phyloP scores from a whole-genome alignment of 2,888 invertebrate species.

The Criorhina ranunculi region DNA sequence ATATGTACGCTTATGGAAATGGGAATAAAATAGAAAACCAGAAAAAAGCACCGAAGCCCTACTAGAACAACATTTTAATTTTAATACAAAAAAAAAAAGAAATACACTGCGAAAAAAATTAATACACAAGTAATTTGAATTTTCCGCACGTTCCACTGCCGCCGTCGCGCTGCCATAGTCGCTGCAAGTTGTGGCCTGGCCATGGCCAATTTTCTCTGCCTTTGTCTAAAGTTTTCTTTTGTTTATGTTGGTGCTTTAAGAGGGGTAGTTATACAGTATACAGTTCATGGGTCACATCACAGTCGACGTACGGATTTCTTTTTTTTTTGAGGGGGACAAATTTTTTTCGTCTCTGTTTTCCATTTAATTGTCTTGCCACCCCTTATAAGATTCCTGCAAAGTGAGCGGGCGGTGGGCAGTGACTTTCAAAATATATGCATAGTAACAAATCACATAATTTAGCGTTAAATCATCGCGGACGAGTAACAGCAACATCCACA shows the following conservation, averaged over 20 bases:
- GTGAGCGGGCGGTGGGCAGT: background rate
- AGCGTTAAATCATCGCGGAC: slow-evolving; percentile 68
- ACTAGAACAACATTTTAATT: slow-evolving; percentile 72
- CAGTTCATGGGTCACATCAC: slow-evolving; percentile 61
- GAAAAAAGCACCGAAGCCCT: slow-evolving; percentile 55
- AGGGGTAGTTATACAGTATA: slow-evolving; percentile 30
- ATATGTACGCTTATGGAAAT: slow-evolving; percentile 74
- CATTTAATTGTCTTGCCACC: slow-evolving; percentile 65
- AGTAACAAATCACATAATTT: slow-evolving; percentile 75
- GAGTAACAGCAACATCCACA: slow-evolving; percentile 32
- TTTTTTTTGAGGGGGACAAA: slow-evolving; percentile 57
- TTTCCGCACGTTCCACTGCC: slow-evolving; percentile 73
- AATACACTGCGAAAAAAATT: slow-evolving; percentile 70
- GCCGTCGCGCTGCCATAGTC: slow-evolving; percentile 17
- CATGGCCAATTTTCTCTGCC: slow-evolving; percentile 69
- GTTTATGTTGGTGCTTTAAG: slow-evolving; percentile 50
- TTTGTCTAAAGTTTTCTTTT: slow-evolving; percentile 75
- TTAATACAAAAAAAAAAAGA: slow-evolving; percentile 69
- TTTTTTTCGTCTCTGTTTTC: slow-evolving; percentile 38
- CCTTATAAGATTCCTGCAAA: slow-evolving; percentile 49
- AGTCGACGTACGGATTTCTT: slow-evolving; percentile 25
- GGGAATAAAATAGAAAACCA: slow-evolving; percentile 66
- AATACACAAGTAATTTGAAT: slow-evolving; percentile 75
- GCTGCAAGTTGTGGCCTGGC: slow-evolving; percentile 54
- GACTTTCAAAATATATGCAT: slow-evolving; percentile 63